Conservation (phyloP, 2,113 vertebrate genomes). For the Zosterops borbonicus region DNA sequence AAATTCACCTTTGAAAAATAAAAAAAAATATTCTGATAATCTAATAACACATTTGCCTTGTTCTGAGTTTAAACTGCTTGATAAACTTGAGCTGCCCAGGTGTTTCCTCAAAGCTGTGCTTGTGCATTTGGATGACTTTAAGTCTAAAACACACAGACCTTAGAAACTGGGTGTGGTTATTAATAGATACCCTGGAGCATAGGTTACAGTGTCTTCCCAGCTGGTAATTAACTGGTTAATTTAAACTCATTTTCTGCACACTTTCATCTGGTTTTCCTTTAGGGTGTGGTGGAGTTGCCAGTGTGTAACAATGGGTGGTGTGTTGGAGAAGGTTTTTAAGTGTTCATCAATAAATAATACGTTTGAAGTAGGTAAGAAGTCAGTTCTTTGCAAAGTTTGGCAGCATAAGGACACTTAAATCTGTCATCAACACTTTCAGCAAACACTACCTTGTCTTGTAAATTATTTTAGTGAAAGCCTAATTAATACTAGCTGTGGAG, state of each 20-base stretch:
- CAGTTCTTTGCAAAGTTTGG: not conserved
- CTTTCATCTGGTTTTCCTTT: not conserved
- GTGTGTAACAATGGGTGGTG: accelerated
- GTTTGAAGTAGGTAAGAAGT: not conserved
- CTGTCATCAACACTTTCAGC: not conserved
- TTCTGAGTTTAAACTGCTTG: not conserved
- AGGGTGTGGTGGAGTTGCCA: not conserved
- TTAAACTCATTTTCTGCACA: not conserved
- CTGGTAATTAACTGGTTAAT: not conserved
- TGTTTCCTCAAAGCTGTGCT: not conserved
- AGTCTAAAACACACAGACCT: not conserved
- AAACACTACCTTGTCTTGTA: not conserved
- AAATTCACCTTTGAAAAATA: not conserved
- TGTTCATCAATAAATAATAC: not conserved
- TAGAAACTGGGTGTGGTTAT: not conserved
- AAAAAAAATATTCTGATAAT: not conserved
- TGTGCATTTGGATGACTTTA: not conserved
- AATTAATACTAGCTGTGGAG: not conserved
- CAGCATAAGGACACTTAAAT: not conserved
- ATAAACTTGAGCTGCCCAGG: not conserved
- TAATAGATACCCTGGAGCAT: not conserved
- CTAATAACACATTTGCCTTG: not conserved
- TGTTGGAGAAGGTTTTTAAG: not conserved
- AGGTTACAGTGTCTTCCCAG: not conserved
- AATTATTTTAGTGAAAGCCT: not conserved